Base-by-base conservation (phyloP, 2,888 invertebrate genomes). In the Pyrrhosoma nymphula region DNA sequence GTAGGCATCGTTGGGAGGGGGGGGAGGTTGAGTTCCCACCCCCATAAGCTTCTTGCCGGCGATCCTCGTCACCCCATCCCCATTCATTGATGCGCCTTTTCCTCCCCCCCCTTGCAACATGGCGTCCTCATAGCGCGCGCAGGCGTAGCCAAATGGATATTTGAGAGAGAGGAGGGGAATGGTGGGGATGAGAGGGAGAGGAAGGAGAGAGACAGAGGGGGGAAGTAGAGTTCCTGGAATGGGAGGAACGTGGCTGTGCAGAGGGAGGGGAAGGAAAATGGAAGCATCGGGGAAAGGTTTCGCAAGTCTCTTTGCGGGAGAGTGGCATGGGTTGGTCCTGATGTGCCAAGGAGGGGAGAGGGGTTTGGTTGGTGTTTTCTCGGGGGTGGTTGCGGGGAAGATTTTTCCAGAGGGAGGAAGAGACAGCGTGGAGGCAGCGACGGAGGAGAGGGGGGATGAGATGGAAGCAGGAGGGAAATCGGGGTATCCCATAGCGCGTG, bases 111-210 rank as follows among this genome's bases (percentile, higher is more conserved):
- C 47, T 8, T 47, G 93, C 93, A 93, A 93, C 93, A 93, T 93
- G 93, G 93, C 93, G 63, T 93, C 93, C 93, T 93, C 75, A 60
- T 91, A 91, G 91, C 60, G 91, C 93, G 93, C 93, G 93, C 93
- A 93, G 69, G 93, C 93, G 93, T 93, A 93, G 93, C 47, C 93
- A 93, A 93, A 93, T 93, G 69, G 89, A 89, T 89, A 56, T 89
- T 55, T 56, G 47, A 56, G 47, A n/a, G 69, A 69, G 93, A 69
- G 93, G 47, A 39, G 55, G 20, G 35, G 91, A n/a, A 60, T 14
- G 90, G 39, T 39, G 26, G 39, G 90, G 56, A 18, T 56, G 26
- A 8, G 90, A 90, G 56, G 90, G 69, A n/a, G n/a, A n/a, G n/a
- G n/a, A 63, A 69, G 63, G 2, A 35, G 63, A 23, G 18, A 23